Evolutionary conservation across 2,113 vertebrate genomes (phyloP).

Genomic region (Tringa solitaria): DNA sequence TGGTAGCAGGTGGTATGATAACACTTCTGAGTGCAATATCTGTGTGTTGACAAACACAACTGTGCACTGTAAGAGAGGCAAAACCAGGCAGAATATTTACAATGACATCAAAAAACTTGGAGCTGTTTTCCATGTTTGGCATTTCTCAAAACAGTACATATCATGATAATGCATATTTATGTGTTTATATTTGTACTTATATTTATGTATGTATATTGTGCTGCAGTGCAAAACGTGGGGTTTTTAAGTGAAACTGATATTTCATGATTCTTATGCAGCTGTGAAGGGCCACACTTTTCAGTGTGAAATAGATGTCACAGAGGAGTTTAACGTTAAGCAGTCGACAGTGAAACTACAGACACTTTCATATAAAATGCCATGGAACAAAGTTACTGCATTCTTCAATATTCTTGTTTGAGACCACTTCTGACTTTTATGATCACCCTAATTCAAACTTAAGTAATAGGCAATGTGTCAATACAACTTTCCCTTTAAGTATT

Average conservation of each 20-base stretch:
- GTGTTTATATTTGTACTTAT: not conserved
- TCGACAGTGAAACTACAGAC: not conserved
- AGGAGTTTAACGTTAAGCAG: not conserved
- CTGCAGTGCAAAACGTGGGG: not conserved
- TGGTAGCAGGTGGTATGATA: not conserved
- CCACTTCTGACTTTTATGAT: constrained; percentile 47
- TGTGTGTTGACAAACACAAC: not conserved
- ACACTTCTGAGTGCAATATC: not conserved
- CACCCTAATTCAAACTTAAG: constrained; percentile 27
- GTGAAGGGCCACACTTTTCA: not conserved
- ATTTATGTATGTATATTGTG: not conserved
- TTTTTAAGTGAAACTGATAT: not conserved
- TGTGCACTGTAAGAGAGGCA: not conserved
- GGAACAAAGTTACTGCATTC: not conserved
- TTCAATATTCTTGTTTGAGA: constrained; percentile 21
- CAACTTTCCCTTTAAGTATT: constrained; percentile 55
- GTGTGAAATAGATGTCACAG: not conserved
- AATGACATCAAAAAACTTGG: not conserved
- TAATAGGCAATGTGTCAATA: constrained; percentile 52
- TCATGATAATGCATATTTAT: not conserved
- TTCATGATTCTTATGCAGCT: not conserved
- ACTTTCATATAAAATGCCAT: not conserved
- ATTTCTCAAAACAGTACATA: not conserved
- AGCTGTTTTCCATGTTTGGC: not conserved
- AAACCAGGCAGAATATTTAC: not conserved